Base-by-base conservation (phyloP, 2,888 invertebrate genomes). In the Ypsolopha sequella region DNA sequence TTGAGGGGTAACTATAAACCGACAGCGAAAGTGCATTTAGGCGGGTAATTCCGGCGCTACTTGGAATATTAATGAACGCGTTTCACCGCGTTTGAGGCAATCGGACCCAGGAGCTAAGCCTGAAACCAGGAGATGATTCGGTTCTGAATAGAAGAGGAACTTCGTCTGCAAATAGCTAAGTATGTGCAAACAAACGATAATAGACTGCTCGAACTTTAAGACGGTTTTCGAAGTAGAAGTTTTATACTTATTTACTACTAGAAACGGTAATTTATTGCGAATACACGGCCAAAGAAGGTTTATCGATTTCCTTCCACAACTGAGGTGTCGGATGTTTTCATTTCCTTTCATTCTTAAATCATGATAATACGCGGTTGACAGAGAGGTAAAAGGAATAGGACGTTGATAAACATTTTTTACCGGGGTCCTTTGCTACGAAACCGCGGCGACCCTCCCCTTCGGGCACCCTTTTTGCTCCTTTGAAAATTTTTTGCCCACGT, bases 11-110 rank as follows among this genome's bases (percentile, higher is more conserved):
- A 67, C 66, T 65, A 69, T 65, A 63, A 61, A 58, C 59, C 64
- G 70, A 80, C 79, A 76, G 68, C 61, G 73, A 73, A 79, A 78
- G 70, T 80, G 78, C 81, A 82, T 81, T 81, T 76, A 73, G 71
- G 60, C 65, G 73, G 61, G 61, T 72, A 69, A 68, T 62, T 56
- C 60, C 60, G 58, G 57, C 65, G 64, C 72, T 65, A 72, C 70
- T 74, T 58, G 58, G 76, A 76, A 80, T 81, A 80, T 76, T 79
- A 80, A 80, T 78, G 76, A 70, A 66, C 58, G 60, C 61, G 60
- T 61, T 62, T 78, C 75, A 70, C 66, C 58, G 60, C 61, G 60
- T 61, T 62, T 63, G 62, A 34, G 53, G 45, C 50, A 52, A 45
- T 52, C 50, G 52, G 58, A 60, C 61, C 63, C 24, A 4, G 24